Evolutionary conservation across 2,797 vertebrate species (phyloP), one percentile per base, ranked within the genome.

Genomic region (Channallabes apus): DNA sequence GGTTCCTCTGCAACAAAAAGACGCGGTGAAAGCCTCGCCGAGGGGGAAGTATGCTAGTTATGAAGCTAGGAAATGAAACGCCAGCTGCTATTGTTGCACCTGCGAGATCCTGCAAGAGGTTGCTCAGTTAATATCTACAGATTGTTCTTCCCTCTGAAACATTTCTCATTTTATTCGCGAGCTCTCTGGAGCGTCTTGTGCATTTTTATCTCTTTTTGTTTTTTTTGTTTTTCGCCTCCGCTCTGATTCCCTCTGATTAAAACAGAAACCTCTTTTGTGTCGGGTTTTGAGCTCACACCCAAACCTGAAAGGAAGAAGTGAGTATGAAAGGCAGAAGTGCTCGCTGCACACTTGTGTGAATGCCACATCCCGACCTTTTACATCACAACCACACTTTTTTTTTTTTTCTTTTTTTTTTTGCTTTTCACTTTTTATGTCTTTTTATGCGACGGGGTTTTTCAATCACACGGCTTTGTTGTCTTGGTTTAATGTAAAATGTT

Each of bases 261-360:
- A 82, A 82, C 65, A 82, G 81, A 82, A 82, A 82, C 81, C 62
- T 58, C 29, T 41, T 58, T 27, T 20, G n/a, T 20, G 17, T 14
- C 15, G n/a, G 2, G 24, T 80, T 18, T 12, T 0, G 61, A 17
- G 78, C 61, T 80, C 78, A 22, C 41, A 71, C 67, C 51, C 73
- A 51, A 84, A 89, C 87, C 83, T 61, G 24, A 77, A 67, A 64
- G 68, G 73, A 75, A 82, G 68, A 58, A 58, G 68, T 71, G 68
- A 82, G 87, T 38, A 82, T 72, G 84, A 86, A 83, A 76, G 89
- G 87, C 54, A 35, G 82, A 35, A 78, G 81, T 75, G 77, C 83
- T 61, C 61, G 91, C 83, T 64, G 82, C 46, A 72, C 67, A 29
- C 67, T 27, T 0, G 22, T n/a, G 80, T 58, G 67, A 54, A 71